Base-by-base conservation (phyloP, 2,888 invertebrate genomes). In the Dugesia japonica region DNA sequence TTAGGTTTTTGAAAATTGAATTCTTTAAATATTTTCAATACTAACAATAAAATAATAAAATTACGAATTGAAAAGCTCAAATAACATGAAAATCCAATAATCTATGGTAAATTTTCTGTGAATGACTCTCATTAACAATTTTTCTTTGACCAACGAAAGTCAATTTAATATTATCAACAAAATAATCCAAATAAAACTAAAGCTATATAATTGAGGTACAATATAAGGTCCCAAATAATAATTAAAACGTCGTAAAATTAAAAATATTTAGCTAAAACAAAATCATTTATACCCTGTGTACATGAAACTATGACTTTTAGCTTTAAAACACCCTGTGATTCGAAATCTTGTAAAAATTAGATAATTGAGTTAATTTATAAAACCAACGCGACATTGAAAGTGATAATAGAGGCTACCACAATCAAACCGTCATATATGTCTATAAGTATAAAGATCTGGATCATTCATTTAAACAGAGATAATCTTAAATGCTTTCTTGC, bases 191-290 rank as follows among this genome's bases (percentile, higher is more conserved):
- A 56, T 13, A 7, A 56, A 56, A 56, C 56, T 56, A 56, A 56
- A 56, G 56, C 56, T 56, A 56, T 56, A n/a, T 56, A 56, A 56
- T 56, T 56, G 56, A 56, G 56, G 56, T 56, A 56, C 56, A 56
- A 56, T 56, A 56, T 56, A 56, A 56, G 56, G 56, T 56, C 56
- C 56, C 56, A 56, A 56, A 56, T 56, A 56, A 56, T 56, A 56
- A 56, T 56, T n/a, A 56, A 56, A 56, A 56, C 56, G 17, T 56
- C 56, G 17, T 56, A 56, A 56, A 56, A 56, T 56, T 56, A 56
- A 56, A 56, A 56, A 56, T 7, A 31, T n/a, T 56, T 9, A 56
- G 56, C 56, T 56, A 56, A 31, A 56, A 56, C 56, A 56, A 56
- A 56, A 56, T 56, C 56, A 56, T 56, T 56, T 20, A 56, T 56